A percentile compares a stretch with the other conserved stretches of the same genome.
Evolutionary conservation across 2,797 vertebrate genomes (phyloP).

Genomic region (Diglossa cyanea): DNA sequence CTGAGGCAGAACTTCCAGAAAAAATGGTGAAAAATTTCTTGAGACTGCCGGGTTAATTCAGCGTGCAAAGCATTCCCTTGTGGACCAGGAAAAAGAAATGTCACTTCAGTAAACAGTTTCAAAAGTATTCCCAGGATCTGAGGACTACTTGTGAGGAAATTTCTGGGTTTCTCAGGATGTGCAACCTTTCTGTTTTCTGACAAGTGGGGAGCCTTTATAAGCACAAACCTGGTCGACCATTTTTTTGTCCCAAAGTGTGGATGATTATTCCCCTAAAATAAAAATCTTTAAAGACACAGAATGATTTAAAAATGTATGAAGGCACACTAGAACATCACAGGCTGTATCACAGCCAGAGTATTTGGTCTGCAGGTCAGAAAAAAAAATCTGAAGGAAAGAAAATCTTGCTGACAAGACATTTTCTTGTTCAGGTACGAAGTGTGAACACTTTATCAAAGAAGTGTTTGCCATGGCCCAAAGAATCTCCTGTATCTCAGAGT

Average conservation of each 20-base stretch:
- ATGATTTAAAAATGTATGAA: background rate
- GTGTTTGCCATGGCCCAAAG: background rate
- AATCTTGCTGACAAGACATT: background rate
- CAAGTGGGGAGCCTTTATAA: background rate
- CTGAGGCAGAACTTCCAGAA: background rate
- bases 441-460: background rate
- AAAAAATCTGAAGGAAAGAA: background rate
- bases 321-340: background rate
- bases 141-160: background rate
- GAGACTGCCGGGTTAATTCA: background rate
- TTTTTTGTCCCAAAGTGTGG: accelerated
- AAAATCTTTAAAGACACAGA: background rate
- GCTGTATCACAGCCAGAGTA: background rate
- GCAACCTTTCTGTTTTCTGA: background rate
- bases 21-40: background rate
- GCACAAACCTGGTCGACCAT: background rate
- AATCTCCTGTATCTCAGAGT: background rate
- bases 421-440: background rate
- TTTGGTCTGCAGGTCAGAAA: background rate
- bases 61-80: background rate
- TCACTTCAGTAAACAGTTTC: background rate
- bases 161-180: background rate
- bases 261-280: background rate
- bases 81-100: background rate
- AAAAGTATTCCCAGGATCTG: background rate